Conservation (phyloP, 2,888 invertebrate species). For the Campaea margaritaria region DNA sequence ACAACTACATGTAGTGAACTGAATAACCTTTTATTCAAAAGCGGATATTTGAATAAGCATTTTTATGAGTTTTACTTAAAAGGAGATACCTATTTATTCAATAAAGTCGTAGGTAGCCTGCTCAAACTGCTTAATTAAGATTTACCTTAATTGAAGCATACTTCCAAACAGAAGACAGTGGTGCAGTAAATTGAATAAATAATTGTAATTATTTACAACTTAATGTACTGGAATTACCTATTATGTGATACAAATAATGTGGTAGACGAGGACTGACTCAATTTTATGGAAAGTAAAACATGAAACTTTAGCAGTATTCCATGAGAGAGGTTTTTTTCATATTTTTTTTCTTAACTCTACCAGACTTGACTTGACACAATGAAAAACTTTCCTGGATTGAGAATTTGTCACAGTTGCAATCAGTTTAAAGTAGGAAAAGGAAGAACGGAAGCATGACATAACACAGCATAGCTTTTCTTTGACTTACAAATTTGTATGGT, state of each 20-base stretch:
- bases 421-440: background rate
- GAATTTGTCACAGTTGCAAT: conserved; percentile 2
- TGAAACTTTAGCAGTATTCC: no score
- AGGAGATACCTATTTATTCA: conserved; percentile 1
- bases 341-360: conserved; percentile 4
- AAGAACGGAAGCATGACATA: background rate
- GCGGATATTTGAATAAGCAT: background rate
- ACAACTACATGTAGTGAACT: background rate
- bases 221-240: conserved; percentile 31
- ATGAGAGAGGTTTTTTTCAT: background rate
- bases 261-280: conserved; percentile 24
- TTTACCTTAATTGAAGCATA: conserved; percentile 29
- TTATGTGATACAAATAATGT: conserved; percentile 24
- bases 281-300: background rate
- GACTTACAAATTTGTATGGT: no score
- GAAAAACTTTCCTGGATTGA: background rate
- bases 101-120: conserved; percentile 5
- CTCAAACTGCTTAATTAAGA: conserved; percentile 10
- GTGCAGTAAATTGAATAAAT: conserved; percentile 30
- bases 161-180: conserved; percentile 18
- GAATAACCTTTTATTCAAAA: conserved; percentile 2
- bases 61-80: conserved; percentile 3
- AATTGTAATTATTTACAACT: conserved; percentile 29
- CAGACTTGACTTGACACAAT: conserved; percentile 2
- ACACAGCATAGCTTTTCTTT: background rate